Base-by-base conservation (phyloP, 2,113 vertebrate genomes). In the Gila orcuttii region DNA sequence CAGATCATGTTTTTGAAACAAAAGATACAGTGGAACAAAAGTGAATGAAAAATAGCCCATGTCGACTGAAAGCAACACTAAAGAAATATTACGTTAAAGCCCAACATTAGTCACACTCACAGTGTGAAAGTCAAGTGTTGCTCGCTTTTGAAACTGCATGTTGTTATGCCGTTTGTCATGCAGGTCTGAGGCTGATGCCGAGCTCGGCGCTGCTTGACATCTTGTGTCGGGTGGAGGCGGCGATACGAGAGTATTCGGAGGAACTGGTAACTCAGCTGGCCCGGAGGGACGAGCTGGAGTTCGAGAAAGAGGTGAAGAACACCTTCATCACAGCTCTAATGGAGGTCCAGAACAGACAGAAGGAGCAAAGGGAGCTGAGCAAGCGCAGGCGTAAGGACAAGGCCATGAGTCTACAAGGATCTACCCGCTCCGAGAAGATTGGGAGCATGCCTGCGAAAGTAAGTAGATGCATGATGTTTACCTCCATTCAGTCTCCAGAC, bases 251-350 rank as follows among this genome's bases (percentile, higher is more conserved):
- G 88, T 97, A 95, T 92, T 98, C 96, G 0, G 97, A 97, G 92
- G 97, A 98, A 88, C 95, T 98, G 89, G 96, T 98, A 85, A 93
- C 94, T 17, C 96, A 98, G 94, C 92, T 98, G 93, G 97, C 96
- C 28, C 95, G 95, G 36, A 93, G 97, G 0, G 97, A 98, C 0
- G 97, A 98, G 94, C 94, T 97, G 90, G 97, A 98, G 89, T 98
- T 98, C 47, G 97, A 98, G 93, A 98, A 98, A 87, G 97, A 98
- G 88, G 96, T 98, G 93, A 98, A 98, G 93, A 98, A 98, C 92
- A 96, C 96, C 7, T 98, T 98, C 93, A 98, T 98, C 92, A 96
- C 96, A 0, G 96, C 95, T 68, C 95, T 98, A 66, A 96, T 98
- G 42, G 97, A 98, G 89, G 97, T 98, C 47, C 97, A 98, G 94